phyloP scores from a whole-genome alignment of 2,113 vertebrate species.

The Probosciger aterrimus region DNA sequence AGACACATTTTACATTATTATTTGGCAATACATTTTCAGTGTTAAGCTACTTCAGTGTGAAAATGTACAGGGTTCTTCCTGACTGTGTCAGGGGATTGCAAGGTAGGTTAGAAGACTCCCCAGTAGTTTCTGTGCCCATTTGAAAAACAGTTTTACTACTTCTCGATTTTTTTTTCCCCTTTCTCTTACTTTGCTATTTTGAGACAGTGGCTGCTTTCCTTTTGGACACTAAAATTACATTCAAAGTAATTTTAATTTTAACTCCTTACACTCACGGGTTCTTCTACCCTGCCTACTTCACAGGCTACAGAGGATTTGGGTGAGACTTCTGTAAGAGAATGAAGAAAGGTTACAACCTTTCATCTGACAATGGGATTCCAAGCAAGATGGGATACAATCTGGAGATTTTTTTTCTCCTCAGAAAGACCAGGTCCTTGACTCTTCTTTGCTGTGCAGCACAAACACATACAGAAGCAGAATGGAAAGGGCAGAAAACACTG shows the following conservation, averaged over 20 bases:
- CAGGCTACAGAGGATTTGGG: not conserved
- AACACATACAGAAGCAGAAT: not conserved
- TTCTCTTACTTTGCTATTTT: not conserved
- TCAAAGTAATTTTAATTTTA: not conserved
- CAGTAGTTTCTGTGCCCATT: not conserved
- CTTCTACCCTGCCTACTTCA: not conserved
- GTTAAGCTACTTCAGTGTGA: not conserved
- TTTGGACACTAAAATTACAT: not conserved
- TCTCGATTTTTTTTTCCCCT: not conserved
- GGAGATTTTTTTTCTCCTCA: not conserved
- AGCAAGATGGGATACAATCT: not conserved
- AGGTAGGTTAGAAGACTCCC: not conserved
- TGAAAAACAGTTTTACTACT: not conserved
- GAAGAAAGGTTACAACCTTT: not conserved
- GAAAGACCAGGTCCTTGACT: not conserved
- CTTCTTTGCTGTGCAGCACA: not conserved
- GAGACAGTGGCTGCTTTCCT: not conserved
- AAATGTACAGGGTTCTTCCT: not conserved
- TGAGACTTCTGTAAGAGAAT: not conserved
- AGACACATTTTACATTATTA: not conserved
- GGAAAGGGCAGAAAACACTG: not conserved
- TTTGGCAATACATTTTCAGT: not conserved
- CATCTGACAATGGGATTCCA: not conserved
- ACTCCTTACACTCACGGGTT: not conserved
- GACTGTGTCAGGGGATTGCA: fast-evolving